Evolutionary conservation across 2,888 invertebrate species (phyloP), one percentile per base, ranked within the genome.

Genomic region (Plemyria rubiginata): DNA sequence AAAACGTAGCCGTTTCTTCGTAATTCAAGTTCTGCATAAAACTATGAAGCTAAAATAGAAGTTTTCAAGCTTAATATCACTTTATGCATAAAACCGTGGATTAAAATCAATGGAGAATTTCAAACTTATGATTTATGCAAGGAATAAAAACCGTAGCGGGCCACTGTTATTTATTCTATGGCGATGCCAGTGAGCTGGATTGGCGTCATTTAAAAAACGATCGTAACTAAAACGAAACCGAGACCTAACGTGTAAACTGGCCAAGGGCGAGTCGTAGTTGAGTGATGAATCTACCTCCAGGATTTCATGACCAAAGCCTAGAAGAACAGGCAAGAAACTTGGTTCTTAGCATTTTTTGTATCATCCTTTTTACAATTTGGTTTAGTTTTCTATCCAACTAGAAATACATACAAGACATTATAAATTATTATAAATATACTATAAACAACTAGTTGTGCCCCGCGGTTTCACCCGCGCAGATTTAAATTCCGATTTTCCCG

Each of bases 171-270:
- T 22, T 22, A 22, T 22, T 22, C 22, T 22, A 59, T 51, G 29
- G 59, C 52, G 43, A 22, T 41, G 40, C 29, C 38, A 52, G 38
- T 51, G 46, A 55, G 50, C 46, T 55, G 66, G 67, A 70, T 67
- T 65, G 68, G 50, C 61, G 55, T 65, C 66, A 60, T 70, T 68
- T 67, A 65, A 68, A 66, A 65, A 61, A 60, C 67, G 63, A 64
- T 63, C 65, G 65, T 66, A 62, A 67, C 63, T 43, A 55, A 65
- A 67, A 67, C 61, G 36, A 2, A 9, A 36, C 8, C n/a, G 54
- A 60, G 60, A 55, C 65, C 64, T 62, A 67, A 66, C 60, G 63
- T 63, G 67, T 8, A 38, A 11, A 11, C 36, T 0, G 11, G 15
- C 13, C 15, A 43, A 43, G 43, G 13, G 43, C 8, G 43, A 43